Evolutionary conservation across 2,797 vertebrate species (phyloP), one percentile per base, ranked within the genome.

Genomic region (Mormyrops attenuatus): DNA sequence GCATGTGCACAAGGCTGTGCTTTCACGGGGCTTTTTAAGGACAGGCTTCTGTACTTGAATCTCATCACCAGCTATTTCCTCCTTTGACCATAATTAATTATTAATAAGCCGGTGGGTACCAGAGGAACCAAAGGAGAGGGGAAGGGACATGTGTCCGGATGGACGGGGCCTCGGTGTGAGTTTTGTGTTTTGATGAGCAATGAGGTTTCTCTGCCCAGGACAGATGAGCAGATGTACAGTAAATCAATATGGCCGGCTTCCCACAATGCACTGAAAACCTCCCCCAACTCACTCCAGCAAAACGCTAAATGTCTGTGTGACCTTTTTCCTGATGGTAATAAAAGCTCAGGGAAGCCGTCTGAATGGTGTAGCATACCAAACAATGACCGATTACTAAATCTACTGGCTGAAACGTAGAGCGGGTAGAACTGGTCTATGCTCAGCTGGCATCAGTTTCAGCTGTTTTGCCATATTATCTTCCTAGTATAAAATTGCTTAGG

Each of bases 221-320:
- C 22, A 89, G 50, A 89, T 2, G 15, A 26, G 69, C 73, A 89
- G 85, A 89, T 87, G 26, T 38, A 89, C n/a, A 66, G 20, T 22
- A 20, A 63, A 87, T 89, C 89, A 87, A 89, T 87, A 77, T 26
- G 11, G 57, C 47, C 20, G 47, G 34, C 47, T 69, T 6, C 47
- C 66, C 26, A 41, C 17, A 22, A 66, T 47, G 53, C 38, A 22
- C 41, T 41, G 80, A 20, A 1, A 60, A 44, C 55, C 53, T 38
- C 49, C n/a, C 41, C 38, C 11, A 8, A 66, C 3, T 30, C 63
- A 34, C 11, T 17, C 15, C 26, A 47, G 41, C 26, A 22, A 26
- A 87, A 44, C 55, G 47, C 22, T n/a, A 66, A 63, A 30, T 15
- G 20, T 17, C 15, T 49, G 8, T 85, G 17, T 47, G 17, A 82